Conservation (phyloP, 2,113 vertebrate species). For the Oostethus manadensis region DNA sequence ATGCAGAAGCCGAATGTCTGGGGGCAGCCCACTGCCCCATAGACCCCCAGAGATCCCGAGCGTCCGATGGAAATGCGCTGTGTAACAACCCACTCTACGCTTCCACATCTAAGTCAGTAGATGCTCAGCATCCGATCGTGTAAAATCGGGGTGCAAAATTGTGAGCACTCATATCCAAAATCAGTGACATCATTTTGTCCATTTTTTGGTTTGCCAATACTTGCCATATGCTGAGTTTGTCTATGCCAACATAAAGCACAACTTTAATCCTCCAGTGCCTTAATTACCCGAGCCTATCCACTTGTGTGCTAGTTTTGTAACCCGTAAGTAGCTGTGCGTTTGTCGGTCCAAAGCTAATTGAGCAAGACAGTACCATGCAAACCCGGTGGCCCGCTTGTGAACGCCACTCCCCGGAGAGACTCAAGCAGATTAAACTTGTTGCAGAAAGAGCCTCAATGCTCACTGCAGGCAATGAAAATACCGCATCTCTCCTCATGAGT, state of each 20-base stretch:
- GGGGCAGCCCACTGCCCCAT: too few species aligned
- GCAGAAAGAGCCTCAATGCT: background rate
- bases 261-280: conserved; percentile 1
- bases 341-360: conserved; percentile 38
- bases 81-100: too few species aligned
- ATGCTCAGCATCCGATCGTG: too few species aligned
- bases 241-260: background rate
- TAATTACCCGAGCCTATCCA: background rate
- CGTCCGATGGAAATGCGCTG: too few species aligned
- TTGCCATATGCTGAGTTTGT: background rate
- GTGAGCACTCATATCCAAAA: too few species aligned
- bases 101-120: too few species aligned
- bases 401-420: conserved; percentile 4
- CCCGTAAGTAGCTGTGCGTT: conserved; percentile 20
- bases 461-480: too few species aligned
- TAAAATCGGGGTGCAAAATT: too few species aligned
- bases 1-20: too few species aligned
- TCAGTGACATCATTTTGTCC: too few species aligned
- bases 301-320: conserved; percentile 4
- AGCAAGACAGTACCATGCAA: conserved; percentile 27
- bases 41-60: too few species aligned
- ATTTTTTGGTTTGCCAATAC: too few species aligned
- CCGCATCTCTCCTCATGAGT: background rate
- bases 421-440: conserved; percentile 31
- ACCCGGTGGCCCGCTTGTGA: conserved; percentile 29